Evolutionary conservation across 2,888 invertebrate species (phyloP).

Genomic region (Eilema depressum): DNA sequence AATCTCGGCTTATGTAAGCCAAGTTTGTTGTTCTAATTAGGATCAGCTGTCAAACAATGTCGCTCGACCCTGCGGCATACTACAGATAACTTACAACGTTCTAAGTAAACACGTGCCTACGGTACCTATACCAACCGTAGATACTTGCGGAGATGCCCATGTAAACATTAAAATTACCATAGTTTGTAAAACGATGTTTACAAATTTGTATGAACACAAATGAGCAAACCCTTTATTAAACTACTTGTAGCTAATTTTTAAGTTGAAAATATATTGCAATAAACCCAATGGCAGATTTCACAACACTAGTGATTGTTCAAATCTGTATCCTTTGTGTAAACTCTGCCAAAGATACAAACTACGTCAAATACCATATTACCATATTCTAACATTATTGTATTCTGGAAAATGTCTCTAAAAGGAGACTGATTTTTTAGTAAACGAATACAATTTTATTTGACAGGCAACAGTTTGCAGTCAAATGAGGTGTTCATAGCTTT

Average conservation of each 20-base stretch:
- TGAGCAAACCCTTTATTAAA: background rate
- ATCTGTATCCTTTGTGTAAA: no score
- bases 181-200: background rate
- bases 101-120: constrained; percentile 13
- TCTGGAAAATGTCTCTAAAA: no score
- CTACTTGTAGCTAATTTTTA: background rate
- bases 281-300: background rate
- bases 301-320: no score
- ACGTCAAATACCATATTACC: no score
- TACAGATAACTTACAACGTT: constrained; percentile 30
- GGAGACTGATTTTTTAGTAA: background rate
- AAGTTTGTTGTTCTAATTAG: constrained; percentile 49
- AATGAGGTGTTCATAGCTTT: background rate
- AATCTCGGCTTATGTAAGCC: constrained; percentile 24
- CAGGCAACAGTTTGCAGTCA: background rate
- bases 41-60: constrained; percentile 40
- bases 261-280: background rate
- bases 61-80: constrained; percentile 30
- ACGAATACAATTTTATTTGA: background rate
- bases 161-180: constrained; percentile 13
- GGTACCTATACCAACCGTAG: background rate
- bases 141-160: constrained; percentile 17
- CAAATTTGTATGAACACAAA: background rate
- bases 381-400: no score
- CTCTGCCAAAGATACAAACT: no score